These are phyloP conservation scores for Poecilia picta DNA, from an alignment of 2,797 vertebrate genomes.

Conservation along the genomic window DNA sequence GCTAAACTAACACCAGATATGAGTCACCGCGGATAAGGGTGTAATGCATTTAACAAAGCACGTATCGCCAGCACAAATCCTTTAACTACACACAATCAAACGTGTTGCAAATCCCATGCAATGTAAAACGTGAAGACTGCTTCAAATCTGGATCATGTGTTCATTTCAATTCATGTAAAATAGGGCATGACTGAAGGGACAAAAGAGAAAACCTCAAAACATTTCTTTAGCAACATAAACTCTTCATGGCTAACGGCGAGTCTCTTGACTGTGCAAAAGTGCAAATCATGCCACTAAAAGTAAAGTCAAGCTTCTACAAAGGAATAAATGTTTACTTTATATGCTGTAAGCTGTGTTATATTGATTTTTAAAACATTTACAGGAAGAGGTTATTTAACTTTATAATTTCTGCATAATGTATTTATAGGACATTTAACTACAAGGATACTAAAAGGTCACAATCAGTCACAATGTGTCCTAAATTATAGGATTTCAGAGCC, in stretches of 20 bases:
- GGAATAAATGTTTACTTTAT: constrained; percentile 40
- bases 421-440: background rate
- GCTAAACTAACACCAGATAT: background rate
- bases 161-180: constrained; percentile 29
- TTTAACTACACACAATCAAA: constrained; percentile 17
- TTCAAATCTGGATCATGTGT: constrained; percentile 61
- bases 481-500: constrained; percentile 21
- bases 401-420: background rate
- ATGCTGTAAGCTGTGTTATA: constrained; percentile 34
- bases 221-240: constrained; percentile 26
- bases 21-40: constrained; percentile 27
- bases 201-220: constrained; percentile 35
- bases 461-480: constrained; percentile 26
- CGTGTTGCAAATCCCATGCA: constrained; percentile 29
- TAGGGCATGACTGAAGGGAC: constrained; percentile 32
- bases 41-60: constrained; percentile 21
- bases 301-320: constrained; percentile 23
- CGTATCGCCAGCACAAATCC: constrained; percentile 12
- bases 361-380: background rate
- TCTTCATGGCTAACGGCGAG: constrained; percentile 28
- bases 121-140: constrained; percentile 44
- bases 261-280: constrained; percentile 23
- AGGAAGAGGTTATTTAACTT: background rate
- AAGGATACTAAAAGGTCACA: background rate
- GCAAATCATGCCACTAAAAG: constrained; percentile 42